phyloP scores from a whole-genome alignment of 2,888 invertebrate genomes.

The Gari tellinella region DNA sequence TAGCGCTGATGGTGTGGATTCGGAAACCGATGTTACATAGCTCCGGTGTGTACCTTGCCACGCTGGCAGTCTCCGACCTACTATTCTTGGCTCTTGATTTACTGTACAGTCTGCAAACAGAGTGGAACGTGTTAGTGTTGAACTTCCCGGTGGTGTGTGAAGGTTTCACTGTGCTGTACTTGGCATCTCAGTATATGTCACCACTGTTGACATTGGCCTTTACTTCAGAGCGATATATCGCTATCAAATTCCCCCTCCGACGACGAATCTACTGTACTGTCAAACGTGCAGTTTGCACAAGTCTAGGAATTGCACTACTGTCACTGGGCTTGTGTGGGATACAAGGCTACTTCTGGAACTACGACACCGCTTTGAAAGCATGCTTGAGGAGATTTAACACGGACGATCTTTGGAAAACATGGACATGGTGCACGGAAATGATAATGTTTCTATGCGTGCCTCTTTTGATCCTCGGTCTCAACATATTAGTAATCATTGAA shows the following conservation, averaged over 20 bases:
- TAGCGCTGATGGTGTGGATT: constrained; percentile 83
- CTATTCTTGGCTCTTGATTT: constrained; percentile 80
- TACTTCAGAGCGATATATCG: constrained; percentile 83
- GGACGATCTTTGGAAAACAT: constrained; percentile 74
- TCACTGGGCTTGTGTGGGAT: constrained; percentile 75
- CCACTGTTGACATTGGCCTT: constrained; percentile 83
- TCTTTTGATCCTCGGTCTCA: constrained; percentile 80
- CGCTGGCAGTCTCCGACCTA: constrained; percentile 81
- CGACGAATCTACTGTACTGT: constrained; percentile 81
- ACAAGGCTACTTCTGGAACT: constrained; percentile 82
- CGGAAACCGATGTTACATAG: constrained; percentile 82
- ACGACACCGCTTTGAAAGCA: constrained; percentile 43
- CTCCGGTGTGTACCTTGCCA: constrained; percentile 83
- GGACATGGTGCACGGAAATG: constrained; percentile 82
- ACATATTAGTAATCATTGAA: constrained; percentile 81
- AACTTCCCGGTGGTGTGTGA: constrained; percentile 80
- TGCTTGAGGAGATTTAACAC: constrained; percentile 64
- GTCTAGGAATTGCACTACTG: constrained; percentile 67
- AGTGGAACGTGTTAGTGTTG: constrained; percentile 74
- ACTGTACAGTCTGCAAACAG: constrained; percentile 77
- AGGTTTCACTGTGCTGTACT: constrained; percentile 78
- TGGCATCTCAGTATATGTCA: constrained; percentile 81
- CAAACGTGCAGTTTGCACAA: constrained; percentile 76
- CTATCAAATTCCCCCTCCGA: constrained; percentile 82
- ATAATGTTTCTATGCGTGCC: constrained; percentile 82